Base-by-base conservation (phyloP, 2,113 vertebrate species). In the Grus americana region DNA sequence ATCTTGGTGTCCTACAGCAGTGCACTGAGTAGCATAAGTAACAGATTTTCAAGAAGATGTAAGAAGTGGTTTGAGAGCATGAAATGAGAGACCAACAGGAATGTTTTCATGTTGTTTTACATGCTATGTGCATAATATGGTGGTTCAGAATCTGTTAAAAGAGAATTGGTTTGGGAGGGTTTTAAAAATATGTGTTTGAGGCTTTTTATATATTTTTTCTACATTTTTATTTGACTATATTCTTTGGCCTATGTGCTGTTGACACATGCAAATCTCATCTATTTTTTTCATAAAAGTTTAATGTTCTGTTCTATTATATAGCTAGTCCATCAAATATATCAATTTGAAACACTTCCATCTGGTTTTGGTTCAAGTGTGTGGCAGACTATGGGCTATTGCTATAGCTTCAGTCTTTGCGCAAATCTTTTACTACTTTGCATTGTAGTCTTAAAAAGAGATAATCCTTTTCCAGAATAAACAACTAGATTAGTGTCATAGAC, bases 101-200 rank as follows among this genome's bases (percentile, higher is more conserved):
- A 73, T 27, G 29, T 62, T 78, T 61, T 32, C 21, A 22, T 67
- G 11, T 23, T 71, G 34, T 22, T 52, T 8, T 14, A 42, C 7
- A 5, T 23, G 34, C 40, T 34, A 22, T 14, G 36, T 72, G 59
- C 59, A 52, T 86, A 79, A 72, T 1, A 11, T 11, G 11, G 0
- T 71, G 27, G 11, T 61, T 47, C 44, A 68, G 29, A 44, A 61
- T 57, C n/a, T 72, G 9, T 32, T 79, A 38, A 19, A 72, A 50
- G 29, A 72, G 1, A 67, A 79, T 50, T 63, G 5, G 5, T 23
- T 78, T 36, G 4, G 40, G 11, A 1, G 1, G 8, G 4, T 2
- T 10, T 59, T 61, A 62, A 70, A 92, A 94, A 66, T 34, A 57
- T 1, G 2, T 10, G 12, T 61, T 52, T 70, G 23, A 15, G 12